Base-by-base conservation (phyloP, 1,140 invertebrate genomes). In the Episyrphus balteatus region DNA sequence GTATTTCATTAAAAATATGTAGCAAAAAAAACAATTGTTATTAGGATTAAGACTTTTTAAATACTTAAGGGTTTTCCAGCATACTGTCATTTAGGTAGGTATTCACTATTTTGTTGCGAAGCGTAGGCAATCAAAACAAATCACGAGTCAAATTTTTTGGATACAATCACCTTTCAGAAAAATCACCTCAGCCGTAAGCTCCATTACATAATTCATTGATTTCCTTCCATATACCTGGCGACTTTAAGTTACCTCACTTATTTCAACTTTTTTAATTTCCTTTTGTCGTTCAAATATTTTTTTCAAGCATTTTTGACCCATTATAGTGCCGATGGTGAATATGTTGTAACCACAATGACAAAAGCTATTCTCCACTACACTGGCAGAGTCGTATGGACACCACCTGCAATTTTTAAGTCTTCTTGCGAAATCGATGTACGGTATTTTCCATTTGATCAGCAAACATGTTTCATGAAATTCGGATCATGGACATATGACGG, bases 401-500 rank as follows among this genome's bases (percentile, higher is more conserved):
- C 88, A 18, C 86, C 86, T 12, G 95, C 95, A 7, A 98, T 99
- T 63, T 98, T 97, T 68, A 98, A 98, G 70, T 96, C 92, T 12
- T 97, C 92, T 2, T 99, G 96, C 61, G 90, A 95, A 72, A 93
- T 95, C 48, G 92, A 97, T 66, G 92, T 98, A 1, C 78, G 87
- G 40, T 92, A 94, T 68, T 98, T 98, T 71, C 93, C 93, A 1
- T 98, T 96, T 65, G 94, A 97, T 73, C 86, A 96, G 59, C 95
- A 98, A 68, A 90, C 86, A 0, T 95, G 91, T 69, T 90, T 92
- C 69, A 87, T 95, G 82, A 94, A 93, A 61, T 95, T 95, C 61
- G 95, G 94, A 5, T 96, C 92, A 0, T 99, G 95, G 96, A 95
- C 92, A 2, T 98, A 98, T 67, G 93, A 98, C 61, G 92, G 92